Conservation (phyloP, 2,113 vertebrate genomes). For the Limnothrissa miodon region DNA sequence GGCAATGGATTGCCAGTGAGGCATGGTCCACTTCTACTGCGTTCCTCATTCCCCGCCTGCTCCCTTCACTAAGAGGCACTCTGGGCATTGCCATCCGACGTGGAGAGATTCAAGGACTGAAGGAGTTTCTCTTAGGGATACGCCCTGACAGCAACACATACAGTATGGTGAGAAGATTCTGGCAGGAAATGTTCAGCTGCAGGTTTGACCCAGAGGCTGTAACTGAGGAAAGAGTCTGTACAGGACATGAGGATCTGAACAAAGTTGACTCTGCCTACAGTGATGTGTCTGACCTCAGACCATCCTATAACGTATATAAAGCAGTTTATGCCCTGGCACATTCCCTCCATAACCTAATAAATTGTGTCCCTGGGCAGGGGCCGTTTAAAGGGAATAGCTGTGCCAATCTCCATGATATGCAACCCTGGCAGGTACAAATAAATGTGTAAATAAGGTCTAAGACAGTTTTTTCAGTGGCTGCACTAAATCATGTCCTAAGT, state of each 20-base stretch:
- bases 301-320: conserved; percentile 53
- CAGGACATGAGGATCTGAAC: conserved; percentile 56
- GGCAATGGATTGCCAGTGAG: conserved; percentile 57
- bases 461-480: not conserved
- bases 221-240: conserved; percentile 39
- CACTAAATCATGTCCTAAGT: not conserved
- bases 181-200: conserved; percentile 64
- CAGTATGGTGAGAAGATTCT: conserved; percentile 58
- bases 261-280: conserved; percentile 22
- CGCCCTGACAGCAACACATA: conserved; percentile 41
- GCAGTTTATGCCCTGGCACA: conserved; percentile 57
- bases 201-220: conserved; percentile 50
- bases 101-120: conserved; percentile 61
- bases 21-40: conserved; percentile 46
- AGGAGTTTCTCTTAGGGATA: conserved; percentile 54
- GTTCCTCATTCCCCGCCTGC: conserved; percentile 45
- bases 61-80: conserved; percentile 59
- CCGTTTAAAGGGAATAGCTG: conserved; percentile 31
- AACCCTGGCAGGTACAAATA: not conserved
- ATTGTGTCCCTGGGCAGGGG: conserved; percentile 37
- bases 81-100: conserved; percentile 64
- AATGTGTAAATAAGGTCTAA: not conserved
- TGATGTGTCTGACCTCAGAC: conserved; percentile 44
- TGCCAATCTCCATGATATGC: conserved; percentile 13
- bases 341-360: conserved; percentile 44